Percentiles rank a stretch among this genome's conserved stretches.
Evolutionary conservation across 2,797 vertebrate genomes (phyloP).

Genomic region (Brotula barbata): DNA sequence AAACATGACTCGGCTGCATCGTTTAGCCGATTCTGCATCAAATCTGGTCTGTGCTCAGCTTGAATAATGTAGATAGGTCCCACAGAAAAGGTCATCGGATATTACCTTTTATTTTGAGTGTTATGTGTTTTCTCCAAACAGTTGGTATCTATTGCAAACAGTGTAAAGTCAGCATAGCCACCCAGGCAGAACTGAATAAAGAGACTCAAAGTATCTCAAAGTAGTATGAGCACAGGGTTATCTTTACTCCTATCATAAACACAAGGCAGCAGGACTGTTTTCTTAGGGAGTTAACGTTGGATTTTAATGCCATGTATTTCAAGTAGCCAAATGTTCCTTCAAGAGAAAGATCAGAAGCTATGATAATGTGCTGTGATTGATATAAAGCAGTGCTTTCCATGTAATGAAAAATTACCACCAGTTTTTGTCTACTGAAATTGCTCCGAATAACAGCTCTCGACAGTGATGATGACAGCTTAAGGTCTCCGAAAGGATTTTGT

Average conservation of each 20-base stretch:
- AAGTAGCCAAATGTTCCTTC: constrained; percentile 2
- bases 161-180: constrained; percentile 59
- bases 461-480: constrained; percentile 29
- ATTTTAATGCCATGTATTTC: constrained; percentile 7
- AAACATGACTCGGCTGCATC: constrained; percentile 69
- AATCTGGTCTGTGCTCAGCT: constrained; percentile 58
- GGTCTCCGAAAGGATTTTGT: constrained; percentile 39
- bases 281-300: background rate
- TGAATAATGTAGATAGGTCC: constrained; percentile 78
- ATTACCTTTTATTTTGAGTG: constrained; percentile 77
- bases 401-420: constrained; percentile 14
- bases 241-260: constrained; percentile 26
- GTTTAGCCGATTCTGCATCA: constrained; percentile 72
- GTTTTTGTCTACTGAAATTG: constrained; percentile 20
- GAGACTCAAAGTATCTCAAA: constrained; percentile 25
- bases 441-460: constrained; percentile 29
- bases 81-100: constrained; percentile 75
- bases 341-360: constrained; percentile 18
- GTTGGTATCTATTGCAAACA: constrained; percentile 61
- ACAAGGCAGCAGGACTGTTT: constrained; percentile 5
- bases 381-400: background rate
- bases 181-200: constrained; percentile 44
- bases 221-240: constrained; percentile 1
- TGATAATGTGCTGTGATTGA: background rate
- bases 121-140: constrained; percentile 70